Conservation (phyloP, 2,113 vertebrate species). For the Heloderma charlesbogerti region DNA sequence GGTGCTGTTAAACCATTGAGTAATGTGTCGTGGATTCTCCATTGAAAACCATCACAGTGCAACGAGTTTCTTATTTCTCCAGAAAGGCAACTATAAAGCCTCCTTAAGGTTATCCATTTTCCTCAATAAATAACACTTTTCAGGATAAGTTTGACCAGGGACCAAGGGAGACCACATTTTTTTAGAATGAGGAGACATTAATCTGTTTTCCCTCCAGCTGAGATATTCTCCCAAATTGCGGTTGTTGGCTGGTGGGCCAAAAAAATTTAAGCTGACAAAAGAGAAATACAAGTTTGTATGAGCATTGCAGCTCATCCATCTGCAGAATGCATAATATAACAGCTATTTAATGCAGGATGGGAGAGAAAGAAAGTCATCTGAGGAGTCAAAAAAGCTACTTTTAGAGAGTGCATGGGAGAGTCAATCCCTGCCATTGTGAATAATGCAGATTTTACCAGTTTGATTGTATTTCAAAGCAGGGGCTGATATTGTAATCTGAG, state of each 20-base stretch:
- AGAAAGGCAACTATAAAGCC: slow-evolving; percentile 13
- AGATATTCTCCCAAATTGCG: slow-evolving; percentile 24
- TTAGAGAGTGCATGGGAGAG: neutral
- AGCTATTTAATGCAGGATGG: slow-evolving; percentile 31
- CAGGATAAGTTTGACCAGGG: slow-evolving; percentile 10
- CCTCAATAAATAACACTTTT: slow-evolving; percentile 14
- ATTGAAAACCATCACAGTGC: neutral
- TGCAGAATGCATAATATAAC: slow-evolving; percentile 34
- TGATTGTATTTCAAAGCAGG: neutral
- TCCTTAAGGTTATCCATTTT: slow-evolving; percentile 12
- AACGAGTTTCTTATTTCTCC: slow-evolving; percentile 2
- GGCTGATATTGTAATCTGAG: neutral
- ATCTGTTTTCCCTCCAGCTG: slow-evolving; percentile 41
- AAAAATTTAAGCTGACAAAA: slow-evolving; percentile 34
- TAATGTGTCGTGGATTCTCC: neutral
- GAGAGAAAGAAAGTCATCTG: slow-evolving; percentile 11
- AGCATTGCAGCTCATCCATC: slow-evolving; percentile 22
- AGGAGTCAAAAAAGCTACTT: slow-evolving; percentile 14
- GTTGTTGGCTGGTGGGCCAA: slow-evolving; percentile 35
- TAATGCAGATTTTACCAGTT: neutral
- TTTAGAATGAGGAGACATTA: slow-evolving; percentile 20
- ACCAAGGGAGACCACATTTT: slow-evolving; percentile 7
- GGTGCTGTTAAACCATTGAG: neutral
- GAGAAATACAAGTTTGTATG: slow-evolving; percentile 34
- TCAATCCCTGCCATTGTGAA: slow-evolving; percentile 1